Evolutionary conservation across 2,888 invertebrate species (phyloP).

Genomic region (Dryocosmus kuriphilus): DNA sequence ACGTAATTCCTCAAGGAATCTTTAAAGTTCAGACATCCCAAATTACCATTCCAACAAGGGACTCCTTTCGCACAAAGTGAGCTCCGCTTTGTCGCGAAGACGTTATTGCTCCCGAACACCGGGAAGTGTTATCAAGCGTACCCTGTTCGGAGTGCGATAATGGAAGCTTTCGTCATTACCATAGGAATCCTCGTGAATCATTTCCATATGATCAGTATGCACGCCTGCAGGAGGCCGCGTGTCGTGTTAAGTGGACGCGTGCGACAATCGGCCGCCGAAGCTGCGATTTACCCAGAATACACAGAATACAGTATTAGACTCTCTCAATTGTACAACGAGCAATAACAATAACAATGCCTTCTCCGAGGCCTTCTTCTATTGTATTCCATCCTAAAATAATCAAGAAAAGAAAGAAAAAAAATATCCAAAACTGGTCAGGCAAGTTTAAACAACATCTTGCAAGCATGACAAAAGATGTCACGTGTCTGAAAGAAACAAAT

Average conservation of each 20-base stretch:
- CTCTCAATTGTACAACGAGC: slow-evolving; percentile 15
- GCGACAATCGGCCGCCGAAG: slow-evolving; percentile 53
- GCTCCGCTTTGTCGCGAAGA: slow-evolving; percentile 21
- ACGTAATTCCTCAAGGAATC: not conserved
- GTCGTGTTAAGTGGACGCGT: slow-evolving; percentile 64
- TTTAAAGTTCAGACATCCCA: slow-evolving; percentile 21
- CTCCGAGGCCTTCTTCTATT: not conserved
- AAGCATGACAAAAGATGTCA: not conserved
- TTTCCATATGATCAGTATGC: slow-evolving; percentile 60
- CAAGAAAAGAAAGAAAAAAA: not conserved
- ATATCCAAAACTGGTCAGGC: not conserved
- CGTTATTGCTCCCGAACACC: not conserved
- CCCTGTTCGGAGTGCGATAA: slow-evolving; percentile 49
- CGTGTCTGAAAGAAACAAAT: not conserved
- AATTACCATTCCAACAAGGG: slow-evolving; percentile 18
- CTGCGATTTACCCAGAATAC: slow-evolving; percentile 49
- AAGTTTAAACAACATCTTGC: not conserved
- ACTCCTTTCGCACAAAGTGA: slow-evolving; percentile 1
- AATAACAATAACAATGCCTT: slow-evolving; percentile 9
- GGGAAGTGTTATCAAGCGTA: slow-evolving; percentile 12
- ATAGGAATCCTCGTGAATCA: slow-evolving; percentile 57
- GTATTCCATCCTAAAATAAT: not conserved
- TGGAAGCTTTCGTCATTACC: slow-evolving; percentile 59
- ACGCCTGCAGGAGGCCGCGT: slow-evolving; percentile 60
- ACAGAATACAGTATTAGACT: slow-evolving; percentile 52